Conservation (phyloP, 2,888 invertebrate genomes). For the Lamellibrachia satsuma region DNA sequence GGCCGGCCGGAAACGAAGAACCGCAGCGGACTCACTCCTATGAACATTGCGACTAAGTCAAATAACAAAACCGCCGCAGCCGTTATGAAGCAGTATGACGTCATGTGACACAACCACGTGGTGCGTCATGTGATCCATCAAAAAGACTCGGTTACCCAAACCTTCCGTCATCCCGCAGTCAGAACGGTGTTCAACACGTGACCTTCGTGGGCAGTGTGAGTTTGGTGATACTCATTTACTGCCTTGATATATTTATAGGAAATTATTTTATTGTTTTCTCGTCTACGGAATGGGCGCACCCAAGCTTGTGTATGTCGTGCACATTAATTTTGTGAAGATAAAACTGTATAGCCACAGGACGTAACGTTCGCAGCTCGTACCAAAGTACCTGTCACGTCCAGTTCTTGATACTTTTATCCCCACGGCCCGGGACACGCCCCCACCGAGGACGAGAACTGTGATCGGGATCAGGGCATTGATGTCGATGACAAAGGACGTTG, state of each 20-base stretch:
- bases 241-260: neutral
- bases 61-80: neutral
- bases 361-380: neutral
- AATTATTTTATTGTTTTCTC: neutral
- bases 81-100: neutral
- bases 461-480: too few relatives aligned
- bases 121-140: neutral
- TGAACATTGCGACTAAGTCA: neutral
- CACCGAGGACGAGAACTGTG: too few relatives aligned
- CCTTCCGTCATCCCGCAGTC: neutral
- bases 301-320: neutral
- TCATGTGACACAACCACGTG: neutral
- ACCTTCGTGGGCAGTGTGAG: neutral
- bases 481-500: neutral
- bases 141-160: neutral
- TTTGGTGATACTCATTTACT: neutral
- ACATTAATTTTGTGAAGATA: neutral
- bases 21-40: neutral
- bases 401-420: too few relatives aligned
- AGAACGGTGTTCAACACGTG: neutral
- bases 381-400: neutral
- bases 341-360: neutral
- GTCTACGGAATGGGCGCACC: neutral
- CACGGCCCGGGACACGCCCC: too few relatives aligned
- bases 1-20: neutral